These are phyloP conservation scores for Otocyon megalotis DNA, from an alignment of 2,113 vertebrate species.

Conservation along the genomic window DNA sequence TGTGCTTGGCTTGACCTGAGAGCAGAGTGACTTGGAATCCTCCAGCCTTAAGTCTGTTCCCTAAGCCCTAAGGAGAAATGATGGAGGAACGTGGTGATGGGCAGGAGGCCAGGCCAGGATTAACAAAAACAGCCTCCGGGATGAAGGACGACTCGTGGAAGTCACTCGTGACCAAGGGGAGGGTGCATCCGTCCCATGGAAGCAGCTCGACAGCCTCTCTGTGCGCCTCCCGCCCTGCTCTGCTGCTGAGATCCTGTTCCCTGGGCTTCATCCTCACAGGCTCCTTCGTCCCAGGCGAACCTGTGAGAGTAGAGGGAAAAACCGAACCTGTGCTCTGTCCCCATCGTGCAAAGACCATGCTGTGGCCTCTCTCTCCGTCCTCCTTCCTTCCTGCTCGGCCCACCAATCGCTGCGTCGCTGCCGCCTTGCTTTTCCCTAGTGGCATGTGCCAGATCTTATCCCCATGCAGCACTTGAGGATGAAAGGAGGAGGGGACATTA, in stretches of 20 bases:
- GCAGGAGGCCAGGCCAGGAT: too few species aligned
- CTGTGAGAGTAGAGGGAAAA: background rate
- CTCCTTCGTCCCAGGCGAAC: accelerated
- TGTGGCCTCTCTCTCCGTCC: background rate
- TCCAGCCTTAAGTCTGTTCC: background rate
- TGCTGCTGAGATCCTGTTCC: background rate
- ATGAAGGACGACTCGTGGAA: background rate
- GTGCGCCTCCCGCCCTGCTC: background rate
- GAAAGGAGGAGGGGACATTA: constrained; percentile 72
- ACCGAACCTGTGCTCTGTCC: background rate
- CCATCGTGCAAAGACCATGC: background rate
- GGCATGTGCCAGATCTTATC: constrained; percentile 77
- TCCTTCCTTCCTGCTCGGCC: background rate
- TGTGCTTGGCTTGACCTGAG: background rate
- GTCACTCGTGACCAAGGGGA: background rate
- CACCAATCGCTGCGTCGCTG: background rate
- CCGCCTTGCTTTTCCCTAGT: background rate
- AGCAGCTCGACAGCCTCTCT: background rate
- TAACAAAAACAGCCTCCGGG: background rate
- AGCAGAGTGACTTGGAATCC: background rate
- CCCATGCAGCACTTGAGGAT: background rate
- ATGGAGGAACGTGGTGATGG: background rate
- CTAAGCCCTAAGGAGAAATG: background rate
- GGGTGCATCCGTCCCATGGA: accelerated
- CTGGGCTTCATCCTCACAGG: background rate